Conservation (phyloP, 2,113 vertebrate genomes). For the Oncorhynchus keta region DNA sequence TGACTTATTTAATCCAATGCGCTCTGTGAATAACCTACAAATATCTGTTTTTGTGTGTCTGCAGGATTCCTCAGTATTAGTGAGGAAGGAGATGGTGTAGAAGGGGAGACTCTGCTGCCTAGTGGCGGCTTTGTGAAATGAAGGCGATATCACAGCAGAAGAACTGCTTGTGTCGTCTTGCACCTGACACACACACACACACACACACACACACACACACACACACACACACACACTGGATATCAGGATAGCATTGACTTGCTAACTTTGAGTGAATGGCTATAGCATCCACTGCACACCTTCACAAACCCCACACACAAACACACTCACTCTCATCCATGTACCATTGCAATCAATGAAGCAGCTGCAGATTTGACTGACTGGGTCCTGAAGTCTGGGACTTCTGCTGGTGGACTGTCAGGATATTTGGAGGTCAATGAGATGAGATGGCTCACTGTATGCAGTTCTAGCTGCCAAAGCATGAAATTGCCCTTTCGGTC, state of each 20-base stretch:
- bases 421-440: background rate
- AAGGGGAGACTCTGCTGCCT: constrained; percentile 8
- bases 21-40: background rate
- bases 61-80: constrained; percentile 39
- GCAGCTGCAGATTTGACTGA: no score
- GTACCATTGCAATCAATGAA: background rate
- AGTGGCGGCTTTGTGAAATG: constrained; percentile 35
- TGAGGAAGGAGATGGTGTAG: constrained; percentile 26
- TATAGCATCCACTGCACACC: background rate
- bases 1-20: background rate
- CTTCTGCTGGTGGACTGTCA: background rate
- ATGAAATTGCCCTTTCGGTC: background rate
- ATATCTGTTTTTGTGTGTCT: constrained; percentile 1
- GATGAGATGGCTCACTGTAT: background rate
- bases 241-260: no score
- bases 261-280: no score
- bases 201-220: constrained; percentile 27
- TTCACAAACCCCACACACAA: background rate
- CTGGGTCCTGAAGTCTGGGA: no score
- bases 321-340: constrained; percentile 7
- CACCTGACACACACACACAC: background rate
- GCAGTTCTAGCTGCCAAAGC: background rate
- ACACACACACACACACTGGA: constrained; percentile 20
- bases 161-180: constrained; percentile 67
- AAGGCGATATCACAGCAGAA: constrained; percentile 64